Conservation (phyloP, 1,140 invertebrate species). For the Gyrodactylus salaris region DNA sequence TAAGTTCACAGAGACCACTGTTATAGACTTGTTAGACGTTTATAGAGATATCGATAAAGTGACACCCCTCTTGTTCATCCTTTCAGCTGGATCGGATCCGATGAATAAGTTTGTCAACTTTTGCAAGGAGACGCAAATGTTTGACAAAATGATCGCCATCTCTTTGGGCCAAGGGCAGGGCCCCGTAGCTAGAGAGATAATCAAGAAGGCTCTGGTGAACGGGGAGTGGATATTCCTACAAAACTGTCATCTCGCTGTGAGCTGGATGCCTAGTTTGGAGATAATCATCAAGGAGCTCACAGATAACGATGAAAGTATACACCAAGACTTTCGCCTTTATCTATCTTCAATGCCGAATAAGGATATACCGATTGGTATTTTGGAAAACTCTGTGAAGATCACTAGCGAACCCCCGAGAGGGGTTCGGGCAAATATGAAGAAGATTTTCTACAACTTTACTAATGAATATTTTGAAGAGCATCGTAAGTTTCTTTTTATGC, state of each 20-base stretch:
- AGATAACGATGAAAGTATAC: constrained; percentile 16
- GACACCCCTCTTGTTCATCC: constrained; percentile 19
- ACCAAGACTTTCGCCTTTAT: constrained; percentile 19
- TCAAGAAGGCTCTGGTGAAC: constrained; percentile 14
- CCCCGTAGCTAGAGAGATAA: constrained; percentile 21
- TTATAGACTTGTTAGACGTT: constrained; percentile 31
- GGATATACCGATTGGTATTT: constrained; percentile 18
- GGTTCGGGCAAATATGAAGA: constrained; percentile 31
- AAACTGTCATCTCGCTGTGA: constrained; percentile 21
- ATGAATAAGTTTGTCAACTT: constrained; percentile 34
- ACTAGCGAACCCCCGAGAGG: constrained; percentile 22
- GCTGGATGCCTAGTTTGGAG: constrained; percentile 21
- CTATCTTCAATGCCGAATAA: constrained; percentile 20
- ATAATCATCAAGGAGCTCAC: constrained; percentile 15
- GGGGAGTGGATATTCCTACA: constrained; percentile 22
- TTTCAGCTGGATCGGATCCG: constrained; percentile 20
- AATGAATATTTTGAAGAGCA: constrained; percentile 37
- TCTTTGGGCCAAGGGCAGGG: constrained; percentile 23
- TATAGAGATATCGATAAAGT: constrained; percentile 24
- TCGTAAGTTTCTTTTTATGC: constrained; percentile 25
- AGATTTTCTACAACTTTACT: constrained; percentile 24
- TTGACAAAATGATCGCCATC: constrained; percentile 18
- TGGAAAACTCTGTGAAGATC: constrained; percentile 23
- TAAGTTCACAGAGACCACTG: constrained; percentile 39
- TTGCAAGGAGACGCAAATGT: constrained; percentile 23